Evolutionary conservation across 92 coral and sea anemone genomes (phyloP).

Genomic region (Porites evermanni): DNA sequence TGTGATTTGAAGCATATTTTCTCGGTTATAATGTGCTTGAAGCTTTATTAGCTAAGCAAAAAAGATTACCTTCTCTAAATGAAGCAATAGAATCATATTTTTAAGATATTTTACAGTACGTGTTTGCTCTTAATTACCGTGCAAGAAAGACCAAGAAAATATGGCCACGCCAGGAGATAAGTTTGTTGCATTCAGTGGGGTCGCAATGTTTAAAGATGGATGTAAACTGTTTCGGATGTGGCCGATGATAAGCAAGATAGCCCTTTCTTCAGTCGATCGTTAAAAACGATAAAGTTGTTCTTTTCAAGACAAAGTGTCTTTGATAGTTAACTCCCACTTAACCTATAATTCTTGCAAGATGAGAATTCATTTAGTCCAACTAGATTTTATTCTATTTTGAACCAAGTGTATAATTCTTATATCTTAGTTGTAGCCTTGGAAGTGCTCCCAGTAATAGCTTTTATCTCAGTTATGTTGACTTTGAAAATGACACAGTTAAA

Average conservation of each 20-base stretch:
- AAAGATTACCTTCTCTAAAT: not conserved
- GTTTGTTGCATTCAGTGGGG: slow-evolving; percentile 8
- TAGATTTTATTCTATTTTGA: not conserved
- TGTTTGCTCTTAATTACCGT: slow-evolving; percentile 5
- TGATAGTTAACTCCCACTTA: not conserved
- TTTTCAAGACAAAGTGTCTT: not conserved
- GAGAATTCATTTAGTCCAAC: not conserved
- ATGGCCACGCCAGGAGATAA: not conserved
- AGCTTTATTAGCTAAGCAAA: not conserved
- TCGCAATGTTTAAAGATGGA: slow-evolving; percentile 35
- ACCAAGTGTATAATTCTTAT: not conserved
- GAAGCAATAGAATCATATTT: not conserved
- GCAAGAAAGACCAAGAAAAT: not conserved
- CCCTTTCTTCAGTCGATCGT: not conserved
- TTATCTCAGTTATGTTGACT: not conserved
- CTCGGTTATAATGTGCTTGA: not conserved
- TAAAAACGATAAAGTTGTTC: slow-evolving; percentile 2
- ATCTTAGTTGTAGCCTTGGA: not conserved
- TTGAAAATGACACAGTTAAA: not conserved
- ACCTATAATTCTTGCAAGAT: not conserved
- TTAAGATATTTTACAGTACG: not conserved
- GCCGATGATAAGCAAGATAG: slow-evolving; percentile 32
- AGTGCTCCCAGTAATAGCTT: not conserved
- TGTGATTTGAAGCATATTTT: not conserved
- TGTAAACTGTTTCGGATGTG: slow-evolving; percentile 46